Evolutionary conservation across 2,797 vertebrate genomes (phyloP), one percentile per base, ranked within the genome.

Genomic region (Anas georgica): DNA sequence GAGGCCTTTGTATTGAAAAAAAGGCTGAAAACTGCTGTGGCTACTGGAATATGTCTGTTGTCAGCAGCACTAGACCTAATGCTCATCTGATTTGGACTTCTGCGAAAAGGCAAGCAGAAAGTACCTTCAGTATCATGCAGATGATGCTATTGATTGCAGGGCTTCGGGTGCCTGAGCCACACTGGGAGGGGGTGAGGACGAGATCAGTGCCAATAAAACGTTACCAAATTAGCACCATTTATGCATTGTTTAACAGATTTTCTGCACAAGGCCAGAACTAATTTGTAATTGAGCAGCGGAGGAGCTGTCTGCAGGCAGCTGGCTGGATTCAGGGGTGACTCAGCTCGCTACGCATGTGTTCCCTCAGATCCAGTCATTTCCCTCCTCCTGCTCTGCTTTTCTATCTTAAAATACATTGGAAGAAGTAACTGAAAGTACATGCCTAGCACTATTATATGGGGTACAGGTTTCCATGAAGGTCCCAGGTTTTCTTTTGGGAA

Each of bases 351-450:
- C 46, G 66, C 69, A n/a, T 69, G 33, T 91, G 74, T 46, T 55
- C 74, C 62, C 74, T 92, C 74, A 79, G 37, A 59, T 48, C 74
- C 62, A 81, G 77, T 82, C 21, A 79, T 84, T 95, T 95, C 80
- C 76, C 35, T 0, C 76, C 93, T 92, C 76, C 87, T 68, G 76
- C 79, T 52, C 78, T 45, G 63, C 62, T 96, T 41, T 55, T 75
- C 59, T 91, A n/a, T 81, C 93, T 93, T 86, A 39, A 92, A 81
- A 92, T 94, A 75, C 88, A 86, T 83, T 94, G 83, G 86, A 88
- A 83, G 69, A 88, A 14, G 45, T 52, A 69, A 81, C 69, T 82
- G 55, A 58, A 93, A 76, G 66, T 78, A 35, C 76, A 43, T 63
- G 37, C 73, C 85, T 29, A 60, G 41, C 46, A 41, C 31, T 22